These are phyloP conservation scores for Diabrotica virgifera DNA, from an alignment of 1,140 invertebrate species.

Conservation along the genomic window DNA sequence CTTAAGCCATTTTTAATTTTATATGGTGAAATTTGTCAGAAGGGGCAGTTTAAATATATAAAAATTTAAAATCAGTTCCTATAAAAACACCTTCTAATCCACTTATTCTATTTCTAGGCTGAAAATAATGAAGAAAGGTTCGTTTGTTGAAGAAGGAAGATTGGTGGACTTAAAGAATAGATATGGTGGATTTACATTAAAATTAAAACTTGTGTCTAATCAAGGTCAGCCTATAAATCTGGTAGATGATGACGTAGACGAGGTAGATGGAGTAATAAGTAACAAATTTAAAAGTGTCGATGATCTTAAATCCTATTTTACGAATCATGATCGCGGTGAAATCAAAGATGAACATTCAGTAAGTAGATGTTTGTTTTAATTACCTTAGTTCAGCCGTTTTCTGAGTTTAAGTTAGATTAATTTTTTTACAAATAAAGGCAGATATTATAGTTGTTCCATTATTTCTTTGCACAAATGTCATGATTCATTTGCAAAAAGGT, in stretches of 20 bases:
- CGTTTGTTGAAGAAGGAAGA: slow-evolving; percentile 56
- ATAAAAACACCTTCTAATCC: too few relatives aligned
- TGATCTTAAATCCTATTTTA: slow-evolving; percentile 22
- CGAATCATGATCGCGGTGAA: slow-evolving; percentile 22
- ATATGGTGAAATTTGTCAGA: too few relatives aligned
- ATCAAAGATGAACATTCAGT: slow-evolving; percentile 34
- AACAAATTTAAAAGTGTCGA: slow-evolving; percentile 4
- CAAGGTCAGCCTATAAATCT: neutral
- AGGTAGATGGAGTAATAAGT: slow-evolving; percentile 3
- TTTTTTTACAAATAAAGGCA: too few relatives aligned
- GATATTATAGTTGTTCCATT: too few relatives aligned
- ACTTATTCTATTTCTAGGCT: slow-evolving; percentile 50
- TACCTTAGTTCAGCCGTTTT: neutral
- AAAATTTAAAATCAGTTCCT: too few relatives aligned
- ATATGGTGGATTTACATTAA: slow-evolving; percentile 51
- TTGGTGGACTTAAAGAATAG: slow-evolving; percentile 52
- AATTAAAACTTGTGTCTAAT: slow-evolving; percentile 43
- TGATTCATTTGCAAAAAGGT: too few relatives aligned
- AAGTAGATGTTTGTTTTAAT: slow-evolving; percentile 13
- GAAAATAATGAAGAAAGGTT: slow-evolving; percentile 79
- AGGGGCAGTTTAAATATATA: too few relatives aligned
- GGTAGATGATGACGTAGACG: slow-evolving; percentile 10
- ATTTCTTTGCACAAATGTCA: too few relatives aligned
- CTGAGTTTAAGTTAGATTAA: neutral
- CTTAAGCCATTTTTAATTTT: too few relatives aligned